Percentiles rank a stretch among this genome's conserved stretches.
phyloP scores from a whole-genome alignment of 1,140 invertebrate genomes.

The Monochamus saltuarius region DNA sequence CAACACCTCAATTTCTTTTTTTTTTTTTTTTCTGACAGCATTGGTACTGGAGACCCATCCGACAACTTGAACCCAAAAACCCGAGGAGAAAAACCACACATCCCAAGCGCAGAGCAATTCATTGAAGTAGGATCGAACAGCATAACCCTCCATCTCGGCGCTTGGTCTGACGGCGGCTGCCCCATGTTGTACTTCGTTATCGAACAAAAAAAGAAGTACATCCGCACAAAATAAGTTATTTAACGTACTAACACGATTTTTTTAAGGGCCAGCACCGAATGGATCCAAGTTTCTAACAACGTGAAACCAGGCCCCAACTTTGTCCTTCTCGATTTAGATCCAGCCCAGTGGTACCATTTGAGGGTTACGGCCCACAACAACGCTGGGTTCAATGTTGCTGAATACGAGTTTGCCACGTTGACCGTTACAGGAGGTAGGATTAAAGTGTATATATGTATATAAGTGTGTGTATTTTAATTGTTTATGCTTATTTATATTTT shows the following conservation, averaged over 20 bases:
- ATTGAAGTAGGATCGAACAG: constrained; percentile 90
- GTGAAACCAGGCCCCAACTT: constrained; percentile 89
- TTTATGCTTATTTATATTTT: constrained; percentile 18
- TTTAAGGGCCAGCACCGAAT: constrained; percentile 74
- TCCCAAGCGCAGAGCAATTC: constrained; percentile 84
- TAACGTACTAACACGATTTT: constrained; percentile 4
- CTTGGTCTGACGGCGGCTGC: constrained; percentile 94
- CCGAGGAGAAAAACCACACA: constrained; percentile 85
- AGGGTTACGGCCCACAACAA: constrained; percentile 94
- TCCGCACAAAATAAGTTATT: constrained; percentile 22
- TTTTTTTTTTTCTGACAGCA: constrained; percentile 57
- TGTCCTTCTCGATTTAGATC: constrained; percentile 86
- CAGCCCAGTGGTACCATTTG: constrained; percentile 89
- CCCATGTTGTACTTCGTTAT: constrained; percentile 95
- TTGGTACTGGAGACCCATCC: constrained; percentile 85
- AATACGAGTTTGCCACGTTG: constrained; percentile 93
- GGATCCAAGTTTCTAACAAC: constrained; percentile 91
- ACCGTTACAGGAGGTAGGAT: constrained; percentile 86
- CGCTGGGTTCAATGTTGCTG: constrained; percentile 89
- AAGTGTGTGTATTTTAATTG: constrained; percentile 14
- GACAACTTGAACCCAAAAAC: constrained; percentile 84
- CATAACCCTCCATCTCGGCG: constrained; percentile 85
- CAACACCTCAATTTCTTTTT: no score
- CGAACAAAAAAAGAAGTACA: constrained; percentile 90
- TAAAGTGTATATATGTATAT: constrained; percentile 15